Base-by-base conservation (phyloP, 2,888 invertebrate species). In the Campoplex capitator region DNA sequence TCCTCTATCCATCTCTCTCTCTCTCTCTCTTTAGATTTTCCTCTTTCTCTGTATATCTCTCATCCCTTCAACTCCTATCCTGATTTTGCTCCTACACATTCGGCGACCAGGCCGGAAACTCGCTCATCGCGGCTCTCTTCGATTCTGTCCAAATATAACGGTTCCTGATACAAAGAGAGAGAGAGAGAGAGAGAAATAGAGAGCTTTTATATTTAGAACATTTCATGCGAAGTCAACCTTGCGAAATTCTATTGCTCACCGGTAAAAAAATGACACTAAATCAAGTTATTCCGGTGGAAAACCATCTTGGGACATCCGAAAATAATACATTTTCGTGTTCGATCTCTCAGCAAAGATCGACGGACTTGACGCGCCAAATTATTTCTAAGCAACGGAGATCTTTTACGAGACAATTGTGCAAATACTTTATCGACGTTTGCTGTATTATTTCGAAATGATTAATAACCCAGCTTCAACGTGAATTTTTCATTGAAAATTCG, bases 101-200 rank as follows among this genome's bases (percentile, higher is more conserved):
- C 38, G 51, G 38, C 38, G 62, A 58, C 65, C 56, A 56, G 68
- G 75, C 70, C 75, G 71, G 54, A 78, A 78, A 51, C 65, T 89
- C 90, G 88, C 87, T 88, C 90, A 92, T 93, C 78, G 74, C 78
- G 74, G 81, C 81, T 78, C 71, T 81, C 70, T 86, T 94, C 94
- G 93, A 94, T 94, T 94, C 93, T 93, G 92, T 93, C 92, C 92
- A 93, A 94, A 94, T 94, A 94, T 93, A 94, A 93, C 93, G 93
- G 92, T 90, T 91, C 91, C 91, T 84, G 88, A 83, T 85, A 73
- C 85, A 85, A 73, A 83, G 85, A 84, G 82, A 76, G 83, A 81
- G 88, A 82, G 75, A 83, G 73, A 65, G 73, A 84, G 65, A 62
- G 83, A 82, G 68, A 82, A 62, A 80, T 35, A 28, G 78, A 62